Base-by-base conservation (phyloP, 1,140 invertebrate genomes). In the Odontomachus brunneus region DNA sequence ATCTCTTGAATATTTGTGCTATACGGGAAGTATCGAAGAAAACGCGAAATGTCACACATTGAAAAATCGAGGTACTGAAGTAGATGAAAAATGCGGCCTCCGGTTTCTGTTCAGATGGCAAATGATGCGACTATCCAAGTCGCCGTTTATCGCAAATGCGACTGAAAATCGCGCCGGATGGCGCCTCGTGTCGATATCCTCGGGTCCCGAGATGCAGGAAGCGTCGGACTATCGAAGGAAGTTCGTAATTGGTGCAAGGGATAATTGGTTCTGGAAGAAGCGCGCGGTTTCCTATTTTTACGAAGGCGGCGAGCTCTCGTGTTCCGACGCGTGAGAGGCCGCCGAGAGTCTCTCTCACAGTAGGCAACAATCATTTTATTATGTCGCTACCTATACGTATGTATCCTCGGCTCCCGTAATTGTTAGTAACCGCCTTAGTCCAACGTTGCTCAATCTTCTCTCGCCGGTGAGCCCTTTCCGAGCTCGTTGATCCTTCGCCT, bases 321-420 rank as follows among this genome's bases (percentile, higher is more conserved):
- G 24, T 29, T 26, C n/a, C 9, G n/a, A 19, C 33, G 59, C 85
- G 82, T 88, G 86, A 74, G 86, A 88, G 82, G 69, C 57, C 60
- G 73, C 3, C 29, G 5, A 3, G 12, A 65, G 49, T 88, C 82
- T 76, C 85, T 88, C 82, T 76, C 85, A 82, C 85, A 87, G 65
- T 48, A 62, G 66, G 53, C 24, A 81, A 75, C 82, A 81, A 87
- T 88, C 71, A 76, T 88, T 88, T 88, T 87, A 84, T 87, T 87
- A 82, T 76, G 86, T 67, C 65, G 67, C 57, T 74, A 53, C 57
- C 51, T 75, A 74, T 62, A 72, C 38, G 38, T 71, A 48, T 12
- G 44, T 38, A 57, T 44, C 69, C 57, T 60, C 57, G 44, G 49
- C n/a, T 73, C 66, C 51, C 66, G 71, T 88, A 88, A 88, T 88